Percentiles rank a stretch among this genome's conserved stretches.
Evolutionary conservation across 2,113 vertebrate species (phyloP).

Genomic region (Excalfactoria chinensis): DNA sequence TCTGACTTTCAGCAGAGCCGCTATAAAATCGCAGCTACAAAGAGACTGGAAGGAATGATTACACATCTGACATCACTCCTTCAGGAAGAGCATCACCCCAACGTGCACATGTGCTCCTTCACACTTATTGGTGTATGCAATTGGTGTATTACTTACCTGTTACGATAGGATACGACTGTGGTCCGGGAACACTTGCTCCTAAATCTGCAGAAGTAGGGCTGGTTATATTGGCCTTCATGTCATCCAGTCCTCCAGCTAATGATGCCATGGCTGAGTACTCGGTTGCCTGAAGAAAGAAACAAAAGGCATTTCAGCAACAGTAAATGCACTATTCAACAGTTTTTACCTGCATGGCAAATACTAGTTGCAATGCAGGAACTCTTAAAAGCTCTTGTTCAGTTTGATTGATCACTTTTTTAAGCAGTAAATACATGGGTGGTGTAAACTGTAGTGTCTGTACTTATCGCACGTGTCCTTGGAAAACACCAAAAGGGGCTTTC

Average conservation of each 20-base stretch:
- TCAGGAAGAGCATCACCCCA: not conserved
- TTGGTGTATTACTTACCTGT: constrained; percentile 88
- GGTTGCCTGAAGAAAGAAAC: constrained; percentile 83
- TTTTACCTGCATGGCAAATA: not conserved
- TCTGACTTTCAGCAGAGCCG: not conserved
- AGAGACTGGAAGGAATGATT: not conserved
- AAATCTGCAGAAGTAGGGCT: constrained; percentile 92
- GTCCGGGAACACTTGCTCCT: constrained; percentile 88
- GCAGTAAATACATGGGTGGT: not conserved
- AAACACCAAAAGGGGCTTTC: not conserved
- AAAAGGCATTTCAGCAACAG: constrained; percentile 17
- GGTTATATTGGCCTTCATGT: constrained; percentile 95
- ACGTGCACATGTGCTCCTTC: not conserved
- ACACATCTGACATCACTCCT: not conserved
- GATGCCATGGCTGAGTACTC: constrained; percentile 98
- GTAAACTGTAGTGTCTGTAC: not conserved
- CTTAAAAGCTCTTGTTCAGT: not conserved
- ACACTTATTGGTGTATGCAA: accelerated
- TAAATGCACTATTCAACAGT: not conserved
- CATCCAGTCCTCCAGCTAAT: constrained; percentile 93
- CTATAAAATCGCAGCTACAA: not conserved
- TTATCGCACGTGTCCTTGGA: no score
- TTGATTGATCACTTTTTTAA: not conserved
- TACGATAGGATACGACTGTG: constrained; percentile 94
- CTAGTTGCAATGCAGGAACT: not conserved